A percentile compares a stretch with the other conserved stretches of the same genome.
phyloP scores from a whole-genome alignment of 2,888 invertebrate genomes.

The Torymus auratus region DNA sequence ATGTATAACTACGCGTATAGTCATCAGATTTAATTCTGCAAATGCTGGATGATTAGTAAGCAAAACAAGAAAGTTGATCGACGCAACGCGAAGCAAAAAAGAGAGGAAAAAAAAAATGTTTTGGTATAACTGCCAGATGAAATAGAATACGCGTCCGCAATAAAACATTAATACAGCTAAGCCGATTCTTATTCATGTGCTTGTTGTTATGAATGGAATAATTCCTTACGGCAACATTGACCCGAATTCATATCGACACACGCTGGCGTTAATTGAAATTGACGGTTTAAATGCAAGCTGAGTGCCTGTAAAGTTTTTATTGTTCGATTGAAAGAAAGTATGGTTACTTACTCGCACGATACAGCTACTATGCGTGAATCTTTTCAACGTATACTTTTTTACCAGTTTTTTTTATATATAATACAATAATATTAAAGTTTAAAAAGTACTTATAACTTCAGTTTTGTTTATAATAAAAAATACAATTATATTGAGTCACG shows the following conservation, averaged over 20 bases:
- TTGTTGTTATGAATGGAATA: background rate
- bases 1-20: too few relatives aligned
- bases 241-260: conserved; percentile 30
- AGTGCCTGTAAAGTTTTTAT: conserved; percentile 13
- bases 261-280: conserved; percentile 33
- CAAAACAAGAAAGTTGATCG: too few relatives aligned
- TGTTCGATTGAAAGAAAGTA: conserved; percentile 11
- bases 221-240: conserved; percentile 19
- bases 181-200: background rate
- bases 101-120: too few relatives aligned
- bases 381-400: background rate
- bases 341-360: background rate
- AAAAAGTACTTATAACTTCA: too few relatives aligned
- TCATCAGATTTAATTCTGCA: too few relatives aligned
- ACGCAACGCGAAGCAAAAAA: too few relatives aligned
- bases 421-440: too few relatives aligned
- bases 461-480: too few relatives aligned
- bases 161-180: background rate
- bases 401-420: too few relatives aligned
- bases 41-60: too few relatives aligned
- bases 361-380: background rate
- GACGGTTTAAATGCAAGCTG: conserved; percentile 4
- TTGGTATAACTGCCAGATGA: too few relatives aligned
- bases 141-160: background rate
- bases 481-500: too few relatives aligned